A percentile compares a stretch with the other conserved stretches of the same genome.
phyloP scores from a whole-genome alignment of 2,888 invertebrate genomes.

The Lithophane socia region DNA sequence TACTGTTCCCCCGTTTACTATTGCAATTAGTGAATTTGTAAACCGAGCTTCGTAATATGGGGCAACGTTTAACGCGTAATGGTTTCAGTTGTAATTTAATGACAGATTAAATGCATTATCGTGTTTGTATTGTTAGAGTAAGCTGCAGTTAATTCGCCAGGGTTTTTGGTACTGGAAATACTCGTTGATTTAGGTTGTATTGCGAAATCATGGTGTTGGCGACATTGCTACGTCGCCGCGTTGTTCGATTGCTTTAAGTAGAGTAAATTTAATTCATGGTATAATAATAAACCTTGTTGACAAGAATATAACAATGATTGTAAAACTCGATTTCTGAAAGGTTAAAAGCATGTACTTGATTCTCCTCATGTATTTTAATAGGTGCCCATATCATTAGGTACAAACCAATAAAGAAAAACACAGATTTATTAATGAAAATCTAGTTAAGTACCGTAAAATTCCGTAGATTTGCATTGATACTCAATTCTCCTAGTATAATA shows the following conservation, averaged over 20 bases:
- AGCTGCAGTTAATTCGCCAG: slow-evolving; percentile 30
- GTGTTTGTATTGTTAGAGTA: slow-evolving; percentile 44
- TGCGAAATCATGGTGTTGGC: background rate
- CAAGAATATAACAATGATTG: no score
- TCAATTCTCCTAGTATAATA: background rate
- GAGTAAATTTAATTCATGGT: no score
- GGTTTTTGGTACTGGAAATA: slow-evolving; percentile 19
- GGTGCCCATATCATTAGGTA: background rate
- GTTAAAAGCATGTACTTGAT: no score
- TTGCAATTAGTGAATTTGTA: slow-evolving; percentile 60
- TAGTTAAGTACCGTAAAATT: background rate
- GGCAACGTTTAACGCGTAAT: slow-evolving; percentile 29
- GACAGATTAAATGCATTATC: slow-evolving; percentile 56
- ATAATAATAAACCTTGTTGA: no score
- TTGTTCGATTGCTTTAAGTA: no score
- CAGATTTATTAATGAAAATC: background rate
- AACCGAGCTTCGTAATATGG: slow-evolving; percentile 42
- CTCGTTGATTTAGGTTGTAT: background rate
- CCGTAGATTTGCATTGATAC: background rate
- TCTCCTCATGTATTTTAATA: no score
- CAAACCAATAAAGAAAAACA: background rate
- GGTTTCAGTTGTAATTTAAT: slow-evolving; percentile 51
- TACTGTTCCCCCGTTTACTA: slow-evolving; percentile 55
- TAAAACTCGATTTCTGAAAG: no score
- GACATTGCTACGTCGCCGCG: background rate